Conservation (phyloP, 2,888 invertebrate genomes). For the Norana najaformis region DNA sequence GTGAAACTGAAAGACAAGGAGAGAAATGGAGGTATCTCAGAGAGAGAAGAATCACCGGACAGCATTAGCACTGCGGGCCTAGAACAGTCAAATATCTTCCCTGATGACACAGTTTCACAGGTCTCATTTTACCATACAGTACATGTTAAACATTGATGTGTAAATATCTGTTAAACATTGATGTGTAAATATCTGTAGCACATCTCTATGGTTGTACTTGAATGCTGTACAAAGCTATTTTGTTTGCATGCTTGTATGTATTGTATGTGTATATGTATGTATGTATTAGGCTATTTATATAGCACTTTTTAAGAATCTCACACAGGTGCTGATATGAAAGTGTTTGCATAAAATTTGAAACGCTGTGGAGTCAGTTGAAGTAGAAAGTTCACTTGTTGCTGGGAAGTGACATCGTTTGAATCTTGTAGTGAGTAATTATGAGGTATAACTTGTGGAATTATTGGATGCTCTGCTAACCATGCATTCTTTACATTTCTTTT, state of each 20-base stretch:
- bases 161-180: background rate
- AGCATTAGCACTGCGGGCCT: background rate
- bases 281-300: too few species aligned
- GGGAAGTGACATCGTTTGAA: background rate
- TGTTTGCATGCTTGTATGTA: too few species aligned
- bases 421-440: background rate
- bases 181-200: background rate
- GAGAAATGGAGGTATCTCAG: constrained; percentile 8
- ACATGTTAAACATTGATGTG: background rate
- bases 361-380: background rate
- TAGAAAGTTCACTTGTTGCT: too few species aligned
- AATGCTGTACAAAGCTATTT: too few species aligned
- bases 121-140: background rate
- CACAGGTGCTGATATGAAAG: too few species aligned
- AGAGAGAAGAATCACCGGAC: constrained; percentile 25
- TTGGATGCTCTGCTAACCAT: background rate
- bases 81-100: background rate
- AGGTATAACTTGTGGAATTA: background rate
- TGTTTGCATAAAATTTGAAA: background rate
- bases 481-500: background rate
- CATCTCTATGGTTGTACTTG: too few species aligned
- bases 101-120: constrained; percentile 23
- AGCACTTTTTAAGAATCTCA: too few species aligned
- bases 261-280: background rate
- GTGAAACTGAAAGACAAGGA: constrained; percentile 44